A percentile compares a stretch with the other conserved stretches of the same genome.
phyloP scores from a whole-genome alignment of 2,888 invertebrate species.

The Ecdyonurus torrentis region DNA sequence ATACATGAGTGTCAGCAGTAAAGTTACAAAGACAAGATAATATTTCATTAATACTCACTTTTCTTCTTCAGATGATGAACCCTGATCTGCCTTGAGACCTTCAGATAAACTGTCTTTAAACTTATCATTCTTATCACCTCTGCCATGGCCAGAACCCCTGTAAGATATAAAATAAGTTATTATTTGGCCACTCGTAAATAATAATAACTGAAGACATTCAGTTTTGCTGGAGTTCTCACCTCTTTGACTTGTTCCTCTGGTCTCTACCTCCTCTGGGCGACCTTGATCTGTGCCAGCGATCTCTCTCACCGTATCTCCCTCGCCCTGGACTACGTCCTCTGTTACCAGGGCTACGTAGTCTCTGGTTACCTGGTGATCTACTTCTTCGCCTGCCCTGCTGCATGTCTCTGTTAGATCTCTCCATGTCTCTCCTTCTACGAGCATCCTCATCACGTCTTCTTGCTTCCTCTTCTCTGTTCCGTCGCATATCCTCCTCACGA shows the following conservation, averaged over 20 bases:
- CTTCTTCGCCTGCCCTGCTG: constrained; percentile 5
- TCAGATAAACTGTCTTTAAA: constrained; percentile 57
- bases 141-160: constrained; percentile 6
- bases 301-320: constrained; percentile 24
- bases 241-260: constrained; percentile 1
- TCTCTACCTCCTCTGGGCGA: constrained; percentile 7
- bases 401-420: too few relatives aligned
- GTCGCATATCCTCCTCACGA: not conserved
- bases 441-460: not conserved
- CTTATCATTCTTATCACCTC: constrained; percentile 23
- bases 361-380: constrained; percentile 1
- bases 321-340: constrained; percentile 11
- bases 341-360: not conserved
- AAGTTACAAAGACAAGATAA: not conserved
- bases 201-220: not conserved
- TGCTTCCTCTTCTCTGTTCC: not conserved
- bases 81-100: constrained; percentile 46
- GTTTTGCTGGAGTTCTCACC: not conserved
- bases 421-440: not conserved
- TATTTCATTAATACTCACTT: constrained; percentile 8
- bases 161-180: not conserved
- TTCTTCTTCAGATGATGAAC: constrained; percentile 28
- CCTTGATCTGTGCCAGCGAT: constrained; percentile 20
- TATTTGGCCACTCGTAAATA: not conserved
- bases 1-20: not conserved